These are phyloP conservation scores for Sporophila hypoxantha DNA, from an alignment of 2,113 vertebrate genomes.

Conservation along the genomic window DNA sequence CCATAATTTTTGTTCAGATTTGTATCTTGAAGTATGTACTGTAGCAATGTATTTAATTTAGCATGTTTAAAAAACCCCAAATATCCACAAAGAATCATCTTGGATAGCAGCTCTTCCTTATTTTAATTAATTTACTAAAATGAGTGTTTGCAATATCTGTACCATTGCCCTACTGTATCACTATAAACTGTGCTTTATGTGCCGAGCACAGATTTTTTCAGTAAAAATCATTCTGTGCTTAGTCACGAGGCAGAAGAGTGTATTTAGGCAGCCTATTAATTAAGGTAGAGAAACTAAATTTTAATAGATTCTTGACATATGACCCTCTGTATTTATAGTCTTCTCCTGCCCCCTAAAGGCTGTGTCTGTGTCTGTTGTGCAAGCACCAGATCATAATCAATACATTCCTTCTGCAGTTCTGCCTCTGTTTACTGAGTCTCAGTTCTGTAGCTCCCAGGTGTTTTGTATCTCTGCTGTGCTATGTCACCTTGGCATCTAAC, in stretches of 20 bases:
- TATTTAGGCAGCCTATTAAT: slow-evolving; percentile 18
- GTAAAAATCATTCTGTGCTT: background rate
- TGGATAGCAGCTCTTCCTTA: background rate
- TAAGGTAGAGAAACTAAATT: background rate
- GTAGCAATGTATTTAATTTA: background rate
- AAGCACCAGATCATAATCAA: slow-evolving; percentile 16
- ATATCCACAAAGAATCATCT: background rate
- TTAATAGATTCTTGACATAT: background rate
- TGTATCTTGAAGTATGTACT: background rate
- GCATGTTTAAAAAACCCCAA: rapidly evolving
- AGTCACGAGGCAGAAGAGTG: background rate
- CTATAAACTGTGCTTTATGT: background rate
- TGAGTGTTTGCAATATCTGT: background rate
- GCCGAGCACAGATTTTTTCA: background rate
- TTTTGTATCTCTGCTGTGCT: slow-evolving; percentile 75
- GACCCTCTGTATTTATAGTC: slow-evolving; percentile 80
- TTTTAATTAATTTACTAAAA: background rate
- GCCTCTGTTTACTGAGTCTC: slow-evolving; percentile 69
- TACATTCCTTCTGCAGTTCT: slow-evolving; percentile 32
- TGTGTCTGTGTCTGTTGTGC: slow-evolving; percentile 63
- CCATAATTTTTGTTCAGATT: background rate
- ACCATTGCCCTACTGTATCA: background rate
- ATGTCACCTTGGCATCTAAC: slow-evolving; percentile 58
- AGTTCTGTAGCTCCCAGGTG: slow-evolving; percentile 70
- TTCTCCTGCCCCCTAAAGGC: slow-evolving; percentile 99